Conservation (phyloP, 37 sponge, comb jelly and placozoan genomes). For the Petrosia ficiformis region DNA sequence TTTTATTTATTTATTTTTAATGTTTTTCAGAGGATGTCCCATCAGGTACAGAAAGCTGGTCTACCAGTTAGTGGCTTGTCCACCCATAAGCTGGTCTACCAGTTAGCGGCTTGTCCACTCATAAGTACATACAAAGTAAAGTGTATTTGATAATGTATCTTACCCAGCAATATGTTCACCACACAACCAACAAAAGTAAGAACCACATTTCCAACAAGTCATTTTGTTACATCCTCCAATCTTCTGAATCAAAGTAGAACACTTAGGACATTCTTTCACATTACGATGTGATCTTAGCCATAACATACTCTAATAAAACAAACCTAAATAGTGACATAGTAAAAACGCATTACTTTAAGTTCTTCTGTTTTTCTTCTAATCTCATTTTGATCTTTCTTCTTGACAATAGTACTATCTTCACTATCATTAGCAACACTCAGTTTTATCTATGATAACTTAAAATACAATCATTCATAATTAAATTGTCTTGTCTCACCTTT, state of each 20-base stretch:
- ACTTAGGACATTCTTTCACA: conserved; percentile 53
- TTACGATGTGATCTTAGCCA: conserved; percentile 46
- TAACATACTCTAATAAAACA: conserved; percentile 24
- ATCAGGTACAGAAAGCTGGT: too few species aligned
- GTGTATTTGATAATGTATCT: too few species aligned
- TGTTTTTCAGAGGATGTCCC: too few species aligned
- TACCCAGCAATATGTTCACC: conserved; percentile 43
- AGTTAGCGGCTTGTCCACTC: too few species aligned
- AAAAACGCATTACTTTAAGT: conserved; percentile 21
- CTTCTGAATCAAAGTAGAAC: conserved; percentile 50
- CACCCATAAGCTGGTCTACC: too few species aligned
- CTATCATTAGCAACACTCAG: too few species aligned
- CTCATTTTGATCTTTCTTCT: not conserved
- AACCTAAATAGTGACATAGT: not conserved
- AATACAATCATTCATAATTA: not conserved
- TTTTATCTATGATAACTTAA: too few species aligned
- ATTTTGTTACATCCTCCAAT: conserved; percentile 79
- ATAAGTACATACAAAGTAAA: too few species aligned
- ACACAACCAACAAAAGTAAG: conserved; percentile 72
- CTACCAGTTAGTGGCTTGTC: too few species aligned
- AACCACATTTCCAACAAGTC: conserved; percentile 33
- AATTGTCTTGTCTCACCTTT: conserved; percentile 19
- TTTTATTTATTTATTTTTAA: too few species aligned
- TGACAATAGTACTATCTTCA: not conserved
- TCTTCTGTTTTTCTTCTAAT: conserved; percentile 34